These are phyloP conservation scores for Cosmia trapezina DNA, from an alignment of 2,888 invertebrate genomes.

Conservation along the genomic window DNA sequence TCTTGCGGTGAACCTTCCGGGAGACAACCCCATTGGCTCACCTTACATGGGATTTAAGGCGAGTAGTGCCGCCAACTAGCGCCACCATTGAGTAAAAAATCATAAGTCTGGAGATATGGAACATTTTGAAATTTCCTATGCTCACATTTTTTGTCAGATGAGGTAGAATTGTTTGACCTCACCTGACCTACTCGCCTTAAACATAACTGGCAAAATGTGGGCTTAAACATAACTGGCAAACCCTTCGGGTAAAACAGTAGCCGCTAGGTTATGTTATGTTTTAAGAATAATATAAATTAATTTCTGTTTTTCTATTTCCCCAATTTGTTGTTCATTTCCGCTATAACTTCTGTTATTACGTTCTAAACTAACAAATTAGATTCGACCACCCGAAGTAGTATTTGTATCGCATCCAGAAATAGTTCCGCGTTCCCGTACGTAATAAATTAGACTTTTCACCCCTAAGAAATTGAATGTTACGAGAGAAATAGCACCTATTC, in stretches of 20 bases:
- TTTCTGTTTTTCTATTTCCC: neutral
- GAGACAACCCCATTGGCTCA: too few species aligned
- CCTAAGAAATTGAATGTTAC: conserved; percentile 70
- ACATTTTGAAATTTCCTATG: too few species aligned
- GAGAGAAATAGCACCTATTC: conserved; percentile 65
- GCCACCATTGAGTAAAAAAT: too few species aligned
- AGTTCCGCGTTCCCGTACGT: conserved; percentile 43
- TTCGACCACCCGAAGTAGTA: neutral
- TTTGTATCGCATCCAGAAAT: conserved; percentile 47
- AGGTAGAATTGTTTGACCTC: too few species aligned
- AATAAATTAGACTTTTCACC: conserved; percentile 73
- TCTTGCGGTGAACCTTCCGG: too few species aligned
- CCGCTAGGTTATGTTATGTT: neutral
- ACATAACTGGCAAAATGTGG: too few species aligned
- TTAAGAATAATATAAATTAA: neutral
- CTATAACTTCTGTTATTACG: neutral
- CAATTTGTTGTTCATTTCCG: neutral
- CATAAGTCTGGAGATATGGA: too few species aligned
- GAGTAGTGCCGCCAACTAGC: too few species aligned
- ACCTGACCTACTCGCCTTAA: too few species aligned
- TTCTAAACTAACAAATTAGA: conserved; percentile 26
- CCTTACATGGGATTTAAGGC: too few species aligned
- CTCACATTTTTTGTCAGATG: too few species aligned
- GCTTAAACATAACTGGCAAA: too few species aligned
- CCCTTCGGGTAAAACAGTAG: neutral